Evolutionary conservation across 2,113 vertebrate species (phyloP), one percentile per base, ranked within the genome.

Genomic region (Sander lucioperca): DNA sequence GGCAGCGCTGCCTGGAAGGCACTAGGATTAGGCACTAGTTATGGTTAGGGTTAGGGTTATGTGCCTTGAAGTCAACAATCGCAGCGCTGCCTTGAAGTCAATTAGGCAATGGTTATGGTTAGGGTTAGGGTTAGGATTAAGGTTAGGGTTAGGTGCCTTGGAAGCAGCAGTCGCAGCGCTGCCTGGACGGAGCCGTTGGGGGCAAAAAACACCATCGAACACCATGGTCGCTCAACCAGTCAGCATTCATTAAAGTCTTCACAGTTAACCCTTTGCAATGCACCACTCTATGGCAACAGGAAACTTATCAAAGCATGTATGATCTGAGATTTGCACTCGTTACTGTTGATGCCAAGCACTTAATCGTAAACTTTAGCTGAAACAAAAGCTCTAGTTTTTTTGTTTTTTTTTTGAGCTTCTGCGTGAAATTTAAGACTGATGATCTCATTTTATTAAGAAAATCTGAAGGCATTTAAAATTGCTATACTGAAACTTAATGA

Each of bases 231-330:
- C 25, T 56, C 25, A 19, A 45, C 48, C 3, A 39, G 39, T 77
- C 57, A 69, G 18, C 15, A 59, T 56, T 74, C n/a, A 67, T 59
- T 30, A 2, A 27, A 1, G 0, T 53, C 11, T 33, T 73, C 13
- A 74, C n/a, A 68, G 23, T 62, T 64, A 62, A 36, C 30, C n/a
- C 50, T 39, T 33, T 81, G n/a, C 5, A 1, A 63, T 54, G 19
- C 25, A 63, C 6, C 12, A 25, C 25, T 65, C 7, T 2, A 53
- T 7, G 6, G 4, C 21, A 1, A 47, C 16, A 47, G 33, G 25
- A 57, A 45, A 39, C 13, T 1, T 48, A 50, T 57, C 19, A 57
- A 48, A 33, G 11, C 18, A 33, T 74, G 14, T 15, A 3, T 30
- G 11, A 48, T n/a, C 10, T 27, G 72, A 51, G 27, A 45, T 27